phyloP scores from a whole-genome alignment of 2,113 vertebrate genomes.

The Ciconia boyciana region DNA sequence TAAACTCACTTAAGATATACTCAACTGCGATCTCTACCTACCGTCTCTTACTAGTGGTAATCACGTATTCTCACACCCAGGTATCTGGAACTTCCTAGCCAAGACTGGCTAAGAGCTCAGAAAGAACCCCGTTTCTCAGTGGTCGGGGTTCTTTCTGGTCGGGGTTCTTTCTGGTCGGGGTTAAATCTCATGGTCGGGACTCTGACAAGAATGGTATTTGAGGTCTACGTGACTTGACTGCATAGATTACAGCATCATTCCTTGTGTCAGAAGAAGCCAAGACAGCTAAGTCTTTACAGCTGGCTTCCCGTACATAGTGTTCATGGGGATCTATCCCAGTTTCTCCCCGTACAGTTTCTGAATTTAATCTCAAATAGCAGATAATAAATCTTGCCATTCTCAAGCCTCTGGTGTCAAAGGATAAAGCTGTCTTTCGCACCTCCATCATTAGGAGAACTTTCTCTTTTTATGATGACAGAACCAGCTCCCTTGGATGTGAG shows the following conservation, averaged over 20 bases:
- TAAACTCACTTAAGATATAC: not conserved
- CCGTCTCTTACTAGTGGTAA: not conserved
- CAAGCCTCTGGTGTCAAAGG: not conserved
- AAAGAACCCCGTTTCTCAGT: not conserved
- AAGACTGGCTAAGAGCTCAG: not conserved
- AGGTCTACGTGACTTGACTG: not conserved
- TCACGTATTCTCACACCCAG: not conserved
- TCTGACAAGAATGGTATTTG: not conserved
- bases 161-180: no score
- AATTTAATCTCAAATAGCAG: not conserved
- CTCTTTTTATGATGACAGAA: not conserved
- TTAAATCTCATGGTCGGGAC: not conserved
- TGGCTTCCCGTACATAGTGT: not conserved
- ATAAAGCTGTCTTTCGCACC: not conserved
- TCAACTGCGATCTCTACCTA: not conserved
- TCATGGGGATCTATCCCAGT: not conserved
- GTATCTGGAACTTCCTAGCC: not conserved
- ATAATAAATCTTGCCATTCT: not conserved
- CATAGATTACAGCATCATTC: not conserved
- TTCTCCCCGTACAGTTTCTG: not conserved
- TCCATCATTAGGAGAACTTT: not conserved
- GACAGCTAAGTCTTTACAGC: not conserved
- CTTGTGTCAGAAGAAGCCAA: not conserved
- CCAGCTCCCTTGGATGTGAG: not conserved
- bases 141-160: no score